Conservation (phyloP, 2,888 invertebrate species). For the Pimpla rufipes region DNA sequence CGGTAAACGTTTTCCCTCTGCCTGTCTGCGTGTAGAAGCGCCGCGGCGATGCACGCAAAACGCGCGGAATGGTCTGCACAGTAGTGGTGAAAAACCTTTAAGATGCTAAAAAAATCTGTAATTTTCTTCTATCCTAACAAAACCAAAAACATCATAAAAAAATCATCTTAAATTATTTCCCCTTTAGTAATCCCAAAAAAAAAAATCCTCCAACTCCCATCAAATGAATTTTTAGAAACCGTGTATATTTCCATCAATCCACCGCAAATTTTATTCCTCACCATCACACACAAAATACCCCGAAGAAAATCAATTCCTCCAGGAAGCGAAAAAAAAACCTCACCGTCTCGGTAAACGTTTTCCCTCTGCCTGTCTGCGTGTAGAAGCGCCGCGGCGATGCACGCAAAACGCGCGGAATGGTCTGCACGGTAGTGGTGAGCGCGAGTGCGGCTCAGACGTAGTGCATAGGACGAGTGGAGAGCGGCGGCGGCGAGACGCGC, state of each 20-base stretch:
- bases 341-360: neutral
- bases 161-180: too few species aligned
- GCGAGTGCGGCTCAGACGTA: conserved; percentile 11
- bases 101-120: too few species aligned
- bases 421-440: conserved; percentile 4
- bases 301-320: conserved; percentile 4
- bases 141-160: too few species aligned
- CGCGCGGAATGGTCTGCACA: neutral
- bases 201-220: too few species aligned
- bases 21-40: neutral
- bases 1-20: neutral
- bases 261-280: too few species aligned
- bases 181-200: too few species aligned
- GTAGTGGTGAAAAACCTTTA: too few species aligned
- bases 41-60: conserved; percentile 19
- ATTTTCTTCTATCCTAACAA: too few species aligned
- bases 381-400: conserved; percentile 38
- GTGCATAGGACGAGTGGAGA: conserved; percentile 33
- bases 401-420: neutral
- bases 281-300: too few species aligned
- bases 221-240: too few species aligned
- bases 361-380: neutral
- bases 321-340: conserved; percentile 18
- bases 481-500: conserved; percentile 25
- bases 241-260: too few species aligned